Conservation (phyloP, 1,140 invertebrate species). For the Scylla paramamosain region DNA sequence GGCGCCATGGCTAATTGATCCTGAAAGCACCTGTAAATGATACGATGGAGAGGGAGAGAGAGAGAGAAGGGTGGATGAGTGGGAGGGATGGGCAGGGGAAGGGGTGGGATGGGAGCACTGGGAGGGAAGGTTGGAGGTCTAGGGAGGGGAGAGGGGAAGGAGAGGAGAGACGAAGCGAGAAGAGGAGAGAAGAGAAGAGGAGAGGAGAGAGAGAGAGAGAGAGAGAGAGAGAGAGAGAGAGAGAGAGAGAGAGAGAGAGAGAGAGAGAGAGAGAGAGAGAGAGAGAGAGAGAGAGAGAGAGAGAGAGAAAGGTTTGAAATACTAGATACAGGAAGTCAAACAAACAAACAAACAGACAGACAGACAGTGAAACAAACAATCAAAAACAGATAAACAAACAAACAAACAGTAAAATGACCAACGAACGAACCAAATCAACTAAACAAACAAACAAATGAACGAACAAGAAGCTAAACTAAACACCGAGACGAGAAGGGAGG, state of each 20-base stretch:
- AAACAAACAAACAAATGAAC: not conserved
- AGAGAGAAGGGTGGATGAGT: not conserved
- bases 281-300: too few species aligned
- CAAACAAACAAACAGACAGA: too few species aligned
- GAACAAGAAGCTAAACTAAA: too few species aligned
- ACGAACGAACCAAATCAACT: not conserved
- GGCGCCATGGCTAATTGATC: not conserved
- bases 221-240: not conserved
- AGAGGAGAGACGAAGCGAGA: not conserved
- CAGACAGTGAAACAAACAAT: not conserved
- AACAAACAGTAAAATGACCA: not conserved
- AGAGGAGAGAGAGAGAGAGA: not conserved
- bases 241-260: too few species aligned
- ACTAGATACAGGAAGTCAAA: too few species aligned
- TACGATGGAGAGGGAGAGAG: not conserved
- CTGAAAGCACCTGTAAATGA: constrained; percentile 2
- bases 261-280: too few species aligned
- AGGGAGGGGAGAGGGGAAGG: not conserved
- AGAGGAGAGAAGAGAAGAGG: not conserved
- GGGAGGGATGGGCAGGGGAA: not conserved
- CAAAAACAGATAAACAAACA: not conserved
- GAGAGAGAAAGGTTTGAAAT: too few species aligned
- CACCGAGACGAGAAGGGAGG: too few species aligned
- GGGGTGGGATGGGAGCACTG: too few species aligned
- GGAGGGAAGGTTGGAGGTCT: too few species aligned